These are phyloP conservation scores for Heloderma charlesbogerti DNA, from an alignment of 2,113 vertebrate genomes.

Conservation along the genomic window DNA sequence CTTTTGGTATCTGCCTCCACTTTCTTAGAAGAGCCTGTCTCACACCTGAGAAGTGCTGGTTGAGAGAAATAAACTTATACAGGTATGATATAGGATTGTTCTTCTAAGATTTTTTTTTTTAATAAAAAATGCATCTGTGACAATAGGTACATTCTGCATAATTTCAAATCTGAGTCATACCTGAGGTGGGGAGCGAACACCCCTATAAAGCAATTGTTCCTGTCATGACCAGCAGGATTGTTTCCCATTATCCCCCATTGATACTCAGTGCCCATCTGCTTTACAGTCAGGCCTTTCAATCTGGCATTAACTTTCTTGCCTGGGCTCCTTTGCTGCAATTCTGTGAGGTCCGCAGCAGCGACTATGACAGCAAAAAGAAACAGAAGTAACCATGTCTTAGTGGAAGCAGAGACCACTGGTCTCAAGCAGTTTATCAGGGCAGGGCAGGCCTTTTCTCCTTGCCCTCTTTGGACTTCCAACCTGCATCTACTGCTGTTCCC, in stretches of 20 bases:
- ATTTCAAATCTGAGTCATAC: constrained; percentile 30
- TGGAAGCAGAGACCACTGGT: constrained; percentile 30
- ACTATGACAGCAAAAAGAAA: constrained; percentile 41
- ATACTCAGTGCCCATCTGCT: constrained; percentile 40
- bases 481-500: too few relatives aligned
- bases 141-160: background rate
- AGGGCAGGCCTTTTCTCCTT: too few relatives aligned
- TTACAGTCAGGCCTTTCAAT: constrained; percentile 36
- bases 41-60: background rate
- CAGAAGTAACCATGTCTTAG: constrained; percentile 3
- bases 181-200: constrained; percentile 22
- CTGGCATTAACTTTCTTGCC: constrained; percentile 6
- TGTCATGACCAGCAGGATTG: constrained; percentile 44
- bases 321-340: background rate
- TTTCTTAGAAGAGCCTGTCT: background rate
- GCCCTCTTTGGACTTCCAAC: too few relatives aligned
- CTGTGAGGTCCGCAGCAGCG: constrained; percentile 5
- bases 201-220: constrained; percentile 46
- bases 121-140: background rate
- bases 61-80: background rate
- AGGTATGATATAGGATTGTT: background rate
- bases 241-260: constrained; percentile 50
- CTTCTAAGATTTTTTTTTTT: background rate
- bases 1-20: background rate
- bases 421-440: too few relatives aligned